Base-by-base conservation (phyloP, 1,140 invertebrate species). In the Galleria mellonella region DNA sequence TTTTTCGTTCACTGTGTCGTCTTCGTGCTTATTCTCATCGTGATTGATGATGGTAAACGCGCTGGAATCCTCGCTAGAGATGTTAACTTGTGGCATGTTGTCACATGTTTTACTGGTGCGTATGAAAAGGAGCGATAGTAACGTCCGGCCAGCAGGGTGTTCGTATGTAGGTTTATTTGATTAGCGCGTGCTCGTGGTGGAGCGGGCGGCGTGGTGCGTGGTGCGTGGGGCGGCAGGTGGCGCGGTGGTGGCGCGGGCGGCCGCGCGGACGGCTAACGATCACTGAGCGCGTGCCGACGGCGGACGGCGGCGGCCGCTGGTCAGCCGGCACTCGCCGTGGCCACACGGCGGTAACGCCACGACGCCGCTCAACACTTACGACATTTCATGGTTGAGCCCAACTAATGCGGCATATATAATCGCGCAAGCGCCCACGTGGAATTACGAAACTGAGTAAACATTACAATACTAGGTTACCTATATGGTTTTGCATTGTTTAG, bases 31-130 rank as follows among this genome's bases (percentile, higher is more conserved):
- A 12, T 29, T 31, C 12, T 57, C 55, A 28, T 87, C 86, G 43
- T 74, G 61, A 67, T 87, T 87, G 49, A 88, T 65, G 27, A 89
- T 74, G 57, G 87, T 83, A 62, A 89, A 89, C 9, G 87, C 82
- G 40, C 76, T 66, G 29, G 81, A 49, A 14, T 82, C 72, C 17
- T 81, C 76, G n/a, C 70, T 58, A 6, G 73, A 57, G 31, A 70
- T 53, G 23, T 74, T 60, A 37, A 77, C 62, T 28, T 78, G 69
- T 33, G 77, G 66, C 74, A 83, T 83, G 30, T 45, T 42, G 37
- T 42, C 47, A 41, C 47, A 30, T 54, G 45, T 4, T 13, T 23
- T 4, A 5, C n/a, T n/a, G n/a, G n/a, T n/a, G n/a, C 17, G 10
- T 17, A 9, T 0, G 9, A 1, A 5, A 6, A 23, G 12, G 0